Evolutionary conservation across 2,888 invertebrate genomes (phyloP).

Genomic region (Agriopis aurantiaria): DNA sequence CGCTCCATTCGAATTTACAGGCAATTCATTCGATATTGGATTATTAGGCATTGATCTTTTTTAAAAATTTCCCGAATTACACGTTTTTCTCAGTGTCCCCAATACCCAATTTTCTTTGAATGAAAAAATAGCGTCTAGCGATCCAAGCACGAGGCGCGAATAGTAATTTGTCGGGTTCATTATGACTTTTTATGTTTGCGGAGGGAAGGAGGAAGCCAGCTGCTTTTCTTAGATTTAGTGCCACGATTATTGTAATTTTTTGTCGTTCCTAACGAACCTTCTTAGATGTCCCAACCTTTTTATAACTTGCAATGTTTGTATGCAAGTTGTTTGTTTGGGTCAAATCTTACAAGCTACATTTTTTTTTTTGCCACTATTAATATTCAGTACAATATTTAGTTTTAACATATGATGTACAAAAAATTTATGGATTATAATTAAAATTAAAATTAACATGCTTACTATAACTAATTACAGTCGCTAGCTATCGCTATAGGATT

Average conservation of each 20-base stretch:
- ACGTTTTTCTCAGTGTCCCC: constrained; percentile 57
- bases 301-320: too few species aligned
- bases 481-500: too few species aligned
- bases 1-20: constrained; percentile 80
- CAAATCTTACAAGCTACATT: too few species aligned
- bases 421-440: too few species aligned
- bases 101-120: constrained; percentile 69
- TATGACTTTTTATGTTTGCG: constrained; percentile 42
- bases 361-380: too few species aligned
- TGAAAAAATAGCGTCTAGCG: constrained; percentile 74
- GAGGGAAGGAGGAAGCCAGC: constrained; percentile 22
- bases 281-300: not conserved
- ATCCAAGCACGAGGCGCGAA: constrained; percentile 69
- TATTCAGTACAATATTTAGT: too few species aligned
- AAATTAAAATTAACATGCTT: too few species aligned
- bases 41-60: constrained; percentile 85
- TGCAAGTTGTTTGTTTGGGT: too few species aligned
- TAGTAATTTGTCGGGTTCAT: constrained; percentile 59
- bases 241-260: constrained; percentile 24
- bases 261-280: not conserved
- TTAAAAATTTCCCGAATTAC: constrained; percentile 64
- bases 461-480: too few species aligned
- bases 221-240: constrained; percentile 26
- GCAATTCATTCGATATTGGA: constrained; percentile 84
- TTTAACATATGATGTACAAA: too few species aligned